These are phyloP conservation scores for Drosophila greeni DNA, from an alignment of 2,888 invertebrate species.

Conservation along the genomic window DNA sequence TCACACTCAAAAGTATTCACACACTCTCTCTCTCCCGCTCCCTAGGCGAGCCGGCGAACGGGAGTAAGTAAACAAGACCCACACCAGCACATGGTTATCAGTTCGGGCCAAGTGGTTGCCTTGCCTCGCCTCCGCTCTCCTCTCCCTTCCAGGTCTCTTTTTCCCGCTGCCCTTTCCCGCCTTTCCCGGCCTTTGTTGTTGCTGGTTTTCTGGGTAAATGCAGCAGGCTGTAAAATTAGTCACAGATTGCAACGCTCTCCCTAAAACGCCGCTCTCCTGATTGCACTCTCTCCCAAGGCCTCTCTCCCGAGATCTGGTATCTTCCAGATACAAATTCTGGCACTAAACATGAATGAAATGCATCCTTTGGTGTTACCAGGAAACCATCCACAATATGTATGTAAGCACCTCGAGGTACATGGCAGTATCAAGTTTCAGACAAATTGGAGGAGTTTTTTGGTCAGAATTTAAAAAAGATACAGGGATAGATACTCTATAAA, in stretches of 20 bases:
- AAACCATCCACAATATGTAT: background rate
- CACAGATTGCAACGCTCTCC: constrained; percentile 24
- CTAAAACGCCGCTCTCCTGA: background rate
- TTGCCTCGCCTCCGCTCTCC: constrained; percentile 10
- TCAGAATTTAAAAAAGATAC: background rate
- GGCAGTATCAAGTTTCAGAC: background rate
- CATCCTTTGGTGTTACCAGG: constrained; percentile 3
- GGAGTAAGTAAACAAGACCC: constrained; percentile 70
- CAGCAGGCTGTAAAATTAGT: constrained; percentile 41
- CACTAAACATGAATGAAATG: constrained; percentile 29
- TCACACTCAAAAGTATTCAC: constrained; percentile 21
- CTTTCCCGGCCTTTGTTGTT: background rate
- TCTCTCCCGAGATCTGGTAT: constrained; percentile 22
- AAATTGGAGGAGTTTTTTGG: background rate
- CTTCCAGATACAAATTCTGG: constrained; percentile 29
- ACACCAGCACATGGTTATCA: constrained; percentile 57
- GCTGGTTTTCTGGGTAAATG: constrained; percentile 28
- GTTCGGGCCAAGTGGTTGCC: constrained; percentile 54
- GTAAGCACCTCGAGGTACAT: background rate
- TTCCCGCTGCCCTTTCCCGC: constrained; percentile 8
- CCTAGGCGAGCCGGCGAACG: constrained; percentile 56
- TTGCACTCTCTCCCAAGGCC: constrained; percentile 5
- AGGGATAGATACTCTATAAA: background rate
- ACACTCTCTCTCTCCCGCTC: constrained; percentile 15
- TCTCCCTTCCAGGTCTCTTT: background rate